phyloP scores from a whole-genome alignment of 2,888 invertebrate genomes.

The Strigamia crassipes region DNA sequence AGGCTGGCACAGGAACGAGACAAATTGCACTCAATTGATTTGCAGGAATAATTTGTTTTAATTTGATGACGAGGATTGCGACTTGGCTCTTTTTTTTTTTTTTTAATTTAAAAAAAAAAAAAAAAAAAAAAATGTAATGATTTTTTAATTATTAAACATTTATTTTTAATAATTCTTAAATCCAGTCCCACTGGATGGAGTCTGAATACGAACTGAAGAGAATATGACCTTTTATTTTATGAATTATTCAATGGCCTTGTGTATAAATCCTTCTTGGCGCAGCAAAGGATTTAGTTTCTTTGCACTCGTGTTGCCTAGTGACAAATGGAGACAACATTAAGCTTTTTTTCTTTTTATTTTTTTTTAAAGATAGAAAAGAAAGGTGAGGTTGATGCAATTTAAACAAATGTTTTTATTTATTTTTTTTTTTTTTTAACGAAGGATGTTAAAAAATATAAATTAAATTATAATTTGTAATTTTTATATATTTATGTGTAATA shows the following conservation, averaged over 20 bases:
- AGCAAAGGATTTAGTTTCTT: not conserved
- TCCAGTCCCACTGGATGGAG: not conserved
- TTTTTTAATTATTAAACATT: not conserved
- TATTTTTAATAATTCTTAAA: not conserved
- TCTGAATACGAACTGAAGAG: not conserved
- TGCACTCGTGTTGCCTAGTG: not conserved
- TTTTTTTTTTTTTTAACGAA: too few species aligned
- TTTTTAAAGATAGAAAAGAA: too few species aligned
- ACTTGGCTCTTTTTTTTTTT: too few species aligned
- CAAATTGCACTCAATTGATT: not conserved
- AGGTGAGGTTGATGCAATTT: too few species aligned
- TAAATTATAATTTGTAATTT: too few species aligned
- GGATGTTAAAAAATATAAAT: too few species aligned
- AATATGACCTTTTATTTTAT: not conserved
- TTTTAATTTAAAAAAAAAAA: too few species aligned
- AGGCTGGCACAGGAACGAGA: slow-evolving; percentile 52
- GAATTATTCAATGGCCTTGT: slow-evolving; percentile 32
- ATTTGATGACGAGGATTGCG: too few species aligned
- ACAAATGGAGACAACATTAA: not conserved
- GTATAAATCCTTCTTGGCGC: slow-evolving; percentile 15
- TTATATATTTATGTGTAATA: too few species aligned
- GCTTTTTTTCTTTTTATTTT: not conserved
- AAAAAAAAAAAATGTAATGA: too few species aligned
- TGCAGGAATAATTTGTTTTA: not conserved
- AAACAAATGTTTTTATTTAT: too few species aligned